Evolutionary conservation across 2,888 invertebrate species (phyloP).

Genomic region (Clitarchus hookeri): DNA sequence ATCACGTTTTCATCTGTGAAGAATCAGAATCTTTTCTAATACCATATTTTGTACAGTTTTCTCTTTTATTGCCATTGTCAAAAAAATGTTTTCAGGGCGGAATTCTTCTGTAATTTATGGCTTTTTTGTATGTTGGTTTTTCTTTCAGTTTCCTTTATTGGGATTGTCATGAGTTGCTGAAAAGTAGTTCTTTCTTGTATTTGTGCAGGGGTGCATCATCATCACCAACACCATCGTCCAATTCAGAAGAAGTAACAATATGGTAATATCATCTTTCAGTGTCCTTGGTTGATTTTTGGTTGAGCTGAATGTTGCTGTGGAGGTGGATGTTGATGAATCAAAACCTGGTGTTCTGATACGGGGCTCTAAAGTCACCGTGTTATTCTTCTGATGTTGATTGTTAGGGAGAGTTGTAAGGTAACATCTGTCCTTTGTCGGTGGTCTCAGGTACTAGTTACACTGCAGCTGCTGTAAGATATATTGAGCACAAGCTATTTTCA

Average conservation of each 20-base stretch:
- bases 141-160: not conserved
- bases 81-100: not conserved
- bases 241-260: not conserved
- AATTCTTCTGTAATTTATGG: slow-evolving; percentile 5
- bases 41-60: not conserved
- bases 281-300: not conserved
- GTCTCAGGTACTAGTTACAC: not conserved
- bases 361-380: too few relatives aligned
- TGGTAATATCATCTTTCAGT: not conserved
- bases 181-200: not conserved
- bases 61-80: not conserved
- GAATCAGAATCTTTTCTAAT: too few relatives aligned
- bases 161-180: not conserved
- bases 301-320: not conserved
- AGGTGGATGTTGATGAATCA: not conserved
- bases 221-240: not conserved
- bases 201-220: not conserved
- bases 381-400: too few relatives aligned
- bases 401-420: not conserved
- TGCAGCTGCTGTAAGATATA: not conserved
- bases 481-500: not conserved
- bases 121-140: not conserved
- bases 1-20: not conserved
- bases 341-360: too few relatives aligned
- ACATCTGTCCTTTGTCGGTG: not conserved